Evolutionary conservation across 2,888 invertebrate genomes (phyloP), one percentile per base, ranked within the genome.

Genomic region (Drosophila melanocephala): DNA sequence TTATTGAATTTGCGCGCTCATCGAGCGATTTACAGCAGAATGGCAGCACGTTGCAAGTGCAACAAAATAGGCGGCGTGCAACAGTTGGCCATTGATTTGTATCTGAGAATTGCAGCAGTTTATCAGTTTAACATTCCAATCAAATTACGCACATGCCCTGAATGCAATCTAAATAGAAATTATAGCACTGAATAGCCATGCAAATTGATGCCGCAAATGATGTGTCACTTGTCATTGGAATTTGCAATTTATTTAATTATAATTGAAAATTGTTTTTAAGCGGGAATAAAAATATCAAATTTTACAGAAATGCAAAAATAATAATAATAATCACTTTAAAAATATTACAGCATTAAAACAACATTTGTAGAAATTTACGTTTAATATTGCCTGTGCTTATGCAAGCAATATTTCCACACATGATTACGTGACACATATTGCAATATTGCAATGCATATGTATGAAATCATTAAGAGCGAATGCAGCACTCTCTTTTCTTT

Each of bases 1-100:
- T 84, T 84, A 89, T 89, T 89, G 78, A 81, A 87, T 89, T 87
- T 81, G 64, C 63, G 77, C 64, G 69, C 68, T 72, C 70, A 75
- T 63, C 63, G 73, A 77, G 57, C 56, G 62, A 50, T 53, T 52
- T 52, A 14, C 55, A 55, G 35, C n/a, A 56, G 14, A 57, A 39
- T n/a, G 7, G 37, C 28, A 35, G 35, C 16, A 39, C n/a, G 26
- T 42, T 42, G 72, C 26, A 35, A 14, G 16, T 16, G 56, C 37
- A 30, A 26, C 30, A 44, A 72, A 73, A 67, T 9, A 57, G 53
- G 65, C 61, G 19, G 7, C 53, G 39, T 59, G 79, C 83, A 82
- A 79, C 79, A 84, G 89, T 89, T 69, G 81, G 56, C 52, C 57
- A 60, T 75, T 83, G 89, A 72, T 73, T 89, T 86, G 64, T 59